phyloP scores from a whole-genome alignment of 1,140 invertebrate species.

The Temnothorax curvispinosus region DNA sequence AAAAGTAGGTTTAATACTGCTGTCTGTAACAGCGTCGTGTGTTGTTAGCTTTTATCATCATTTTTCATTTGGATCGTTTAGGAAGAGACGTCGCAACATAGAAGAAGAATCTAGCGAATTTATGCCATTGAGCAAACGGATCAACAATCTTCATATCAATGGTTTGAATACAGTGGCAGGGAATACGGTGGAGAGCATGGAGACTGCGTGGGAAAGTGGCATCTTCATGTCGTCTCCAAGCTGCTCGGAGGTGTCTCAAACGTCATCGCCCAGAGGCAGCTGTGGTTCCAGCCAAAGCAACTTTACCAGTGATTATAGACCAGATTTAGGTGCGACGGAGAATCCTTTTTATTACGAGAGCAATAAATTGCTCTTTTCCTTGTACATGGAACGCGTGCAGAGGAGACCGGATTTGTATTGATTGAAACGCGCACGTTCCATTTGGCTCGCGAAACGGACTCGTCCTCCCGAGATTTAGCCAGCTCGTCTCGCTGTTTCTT shows the following conservation, averaged over 20 bases:
- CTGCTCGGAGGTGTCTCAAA: slow-evolving; percentile 82
- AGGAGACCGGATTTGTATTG: slow-evolving; percentile 79
- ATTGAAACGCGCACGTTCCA: slow-evolving; percentile 20
- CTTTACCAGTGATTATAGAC: slow-evolving; percentile 84
- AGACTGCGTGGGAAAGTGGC: slow-evolving; percentile 75
- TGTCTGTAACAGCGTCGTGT: too few relatives aligned
- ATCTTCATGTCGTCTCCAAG: slow-evolving; percentile 81
- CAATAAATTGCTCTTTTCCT: slow-evolving; percentile 88
- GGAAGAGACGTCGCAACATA: slow-evolving; percentile 88
- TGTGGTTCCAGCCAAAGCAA: slow-evolving; percentile 81
- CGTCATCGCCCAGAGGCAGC: slow-evolving; percentile 80
- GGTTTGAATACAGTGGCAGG: slow-evolving; percentile 65
- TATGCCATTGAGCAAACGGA: slow-evolving; percentile 91
- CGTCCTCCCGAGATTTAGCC: too few relatives aligned
- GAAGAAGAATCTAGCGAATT: slow-evolving; percentile 91
- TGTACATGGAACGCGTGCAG: slow-evolving; percentile 87
- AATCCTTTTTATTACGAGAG: slow-evolving; percentile 89
- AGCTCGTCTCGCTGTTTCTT: not conserved
- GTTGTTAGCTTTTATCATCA: not conserved
- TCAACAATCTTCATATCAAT: slow-evolving; percentile 92
- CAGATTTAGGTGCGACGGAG: slow-evolving; percentile 86
- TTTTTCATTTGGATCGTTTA: slow-evolving; percentile 79
- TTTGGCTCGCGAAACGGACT: too few relatives aligned
- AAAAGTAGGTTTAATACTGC: too few relatives aligned
- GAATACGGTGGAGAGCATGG: slow-evolving; percentile 66